These are phyloP conservation scores for Rhagoletis pomonella DNA, from an alignment of 1,140 invertebrate species.

Conservation along the genomic window DNA sequence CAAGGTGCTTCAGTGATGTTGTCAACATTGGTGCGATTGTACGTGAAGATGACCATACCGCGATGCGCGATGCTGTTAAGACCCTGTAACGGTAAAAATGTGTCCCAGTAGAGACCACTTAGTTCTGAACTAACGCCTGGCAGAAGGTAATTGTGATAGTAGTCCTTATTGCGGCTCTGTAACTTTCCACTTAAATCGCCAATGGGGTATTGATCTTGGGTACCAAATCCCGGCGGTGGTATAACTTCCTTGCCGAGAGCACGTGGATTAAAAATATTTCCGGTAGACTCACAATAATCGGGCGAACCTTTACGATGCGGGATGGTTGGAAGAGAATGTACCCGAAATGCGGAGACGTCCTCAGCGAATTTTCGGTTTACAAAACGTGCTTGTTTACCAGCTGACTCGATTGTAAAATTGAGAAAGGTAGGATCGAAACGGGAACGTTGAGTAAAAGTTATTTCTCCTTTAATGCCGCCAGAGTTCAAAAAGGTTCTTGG, in stretches of 20 bases:
- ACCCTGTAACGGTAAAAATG: slow-evolving; percentile 90
- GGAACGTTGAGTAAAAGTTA: slow-evolving; percentile 87
- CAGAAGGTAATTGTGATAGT: slow-evolving; percentile 80
- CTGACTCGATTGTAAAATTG: slow-evolving; percentile 81
- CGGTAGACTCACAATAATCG: slow-evolving; percentile 80
- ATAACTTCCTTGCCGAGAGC: slow-evolving; percentile 76
- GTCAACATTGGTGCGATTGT: slow-evolving; percentile 73
- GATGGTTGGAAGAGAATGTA: slow-evolving; percentile 82
- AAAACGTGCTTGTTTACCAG: slow-evolving; percentile 58
- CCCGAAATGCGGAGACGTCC: slow-evolving; percentile 78
- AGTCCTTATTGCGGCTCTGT: slow-evolving; percentile 81
- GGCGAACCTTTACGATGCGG: slow-evolving; percentile 75
- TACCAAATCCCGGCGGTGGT: slow-evolving; percentile 82
- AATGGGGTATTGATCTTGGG: slow-evolving; percentile 90
- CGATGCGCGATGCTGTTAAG: slow-evolving; percentile 86
- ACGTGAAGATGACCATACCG: slow-evolving; percentile 89
- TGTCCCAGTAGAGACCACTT: slow-evolving; percentile 86
- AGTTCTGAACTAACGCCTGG: slow-evolving; percentile 81
- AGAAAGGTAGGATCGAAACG: slow-evolving; percentile 89
- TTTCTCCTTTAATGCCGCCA: slow-evolving; percentile 86
- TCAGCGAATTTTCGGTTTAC: slow-evolving; percentile 73
- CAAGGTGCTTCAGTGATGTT: slow-evolving; percentile 78
- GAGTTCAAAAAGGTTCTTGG: slow-evolving; percentile 84
- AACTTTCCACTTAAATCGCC: slow-evolving; percentile 94
- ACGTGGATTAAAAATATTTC: slow-evolving; percentile 82